Conservation (phyloP, 2,113 vertebrate genomes). For the Eurystomus gularis region DNA sequence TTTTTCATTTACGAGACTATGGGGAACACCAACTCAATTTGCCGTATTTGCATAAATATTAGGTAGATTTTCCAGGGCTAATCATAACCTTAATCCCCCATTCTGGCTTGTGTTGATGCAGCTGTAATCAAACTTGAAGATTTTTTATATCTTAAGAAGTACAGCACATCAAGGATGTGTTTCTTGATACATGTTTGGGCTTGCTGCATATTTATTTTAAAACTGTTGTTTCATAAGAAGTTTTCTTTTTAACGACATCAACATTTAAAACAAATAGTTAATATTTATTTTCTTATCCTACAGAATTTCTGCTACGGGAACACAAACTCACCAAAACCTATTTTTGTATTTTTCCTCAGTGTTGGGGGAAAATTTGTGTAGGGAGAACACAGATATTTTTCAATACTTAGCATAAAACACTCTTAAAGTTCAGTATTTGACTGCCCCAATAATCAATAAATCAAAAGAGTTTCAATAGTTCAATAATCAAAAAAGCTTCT, state of each 20-base stretch:
- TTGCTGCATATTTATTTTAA: not conserved
- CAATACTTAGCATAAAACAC: not conserved
- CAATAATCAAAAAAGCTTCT: not conserved
- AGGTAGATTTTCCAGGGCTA: conserved; percentile 52
- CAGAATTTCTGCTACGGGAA: not conserved
- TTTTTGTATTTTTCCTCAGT: not conserved
- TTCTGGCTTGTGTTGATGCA: conserved; percentile 42
- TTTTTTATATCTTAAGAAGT: not conserved
- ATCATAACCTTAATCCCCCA: conserved; percentile 15
- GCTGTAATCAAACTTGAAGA: conserved; percentile 67
- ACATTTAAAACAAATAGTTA: not conserved
- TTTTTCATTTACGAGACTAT: conserved; percentile 57
- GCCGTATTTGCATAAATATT: conserved; percentile 69
- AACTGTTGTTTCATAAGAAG: not conserved
- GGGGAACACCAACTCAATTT: conserved; percentile 67
- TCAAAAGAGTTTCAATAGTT: too few relatives aligned
- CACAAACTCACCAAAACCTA: not conserved
- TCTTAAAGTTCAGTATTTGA: not conserved
- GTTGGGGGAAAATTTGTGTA: rapidly evolving
- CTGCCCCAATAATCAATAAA: not conserved
- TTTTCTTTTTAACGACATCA: not conserved
- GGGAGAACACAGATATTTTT: not conserved
- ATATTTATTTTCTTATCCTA: not conserved
- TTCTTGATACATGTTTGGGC: not conserved
- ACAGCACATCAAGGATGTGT: not conserved